Base-by-base conservation (phyloP, 2,888 invertebrate genomes). In the Chaetogeoica ovagalla region DNA sequence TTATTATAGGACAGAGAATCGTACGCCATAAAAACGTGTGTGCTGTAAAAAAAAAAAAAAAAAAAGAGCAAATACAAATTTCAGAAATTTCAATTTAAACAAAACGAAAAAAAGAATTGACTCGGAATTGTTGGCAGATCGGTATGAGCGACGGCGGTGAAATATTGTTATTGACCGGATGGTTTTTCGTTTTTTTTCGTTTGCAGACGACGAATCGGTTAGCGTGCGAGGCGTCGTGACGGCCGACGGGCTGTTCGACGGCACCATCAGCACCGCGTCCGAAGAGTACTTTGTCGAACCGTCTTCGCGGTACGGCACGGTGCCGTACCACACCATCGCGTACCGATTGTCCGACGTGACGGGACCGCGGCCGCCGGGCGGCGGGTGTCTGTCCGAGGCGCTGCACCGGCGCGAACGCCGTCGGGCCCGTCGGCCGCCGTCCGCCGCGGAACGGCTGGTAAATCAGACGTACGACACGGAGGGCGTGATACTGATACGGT, bases 221-320 rank as follows among this genome's bases (percentile, higher is more conserved):
- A 88, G 90, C 83, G 94, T 96, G 76, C 92, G 94, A 85, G 97
- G 96, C 62, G 88, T 96, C 84, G 90, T 97, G 84, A 95, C 95
- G 82, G 89, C 90, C 82, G 93, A 95, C 82, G 96, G 96, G 81
- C 89, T 95, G 82, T 94, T 97, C 87, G 96, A 97, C 86, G 97
- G 96, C 76, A 93, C 93, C 79, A 92, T 97, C 85, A 90, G 91
- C 86, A 93, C 94, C 74, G 88, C 89, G 81, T 88, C 90, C 74
- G 94, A 94, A 85, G 93, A 94, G 85, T 94, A 91, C 87, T 95
- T 94, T 87, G 90, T 96, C 84, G 96, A 96, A 86, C 94, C 94
- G 11, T 88, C 92, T 81, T 90, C 90, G 84, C 89, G 93, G 84
- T 93, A 93, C 84, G 86, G n/a, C 8, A 3, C 55, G 37, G 19